Conservation (phyloP, 2,797 vertebrate species). For the Eidolon dupreanum region DNA sequence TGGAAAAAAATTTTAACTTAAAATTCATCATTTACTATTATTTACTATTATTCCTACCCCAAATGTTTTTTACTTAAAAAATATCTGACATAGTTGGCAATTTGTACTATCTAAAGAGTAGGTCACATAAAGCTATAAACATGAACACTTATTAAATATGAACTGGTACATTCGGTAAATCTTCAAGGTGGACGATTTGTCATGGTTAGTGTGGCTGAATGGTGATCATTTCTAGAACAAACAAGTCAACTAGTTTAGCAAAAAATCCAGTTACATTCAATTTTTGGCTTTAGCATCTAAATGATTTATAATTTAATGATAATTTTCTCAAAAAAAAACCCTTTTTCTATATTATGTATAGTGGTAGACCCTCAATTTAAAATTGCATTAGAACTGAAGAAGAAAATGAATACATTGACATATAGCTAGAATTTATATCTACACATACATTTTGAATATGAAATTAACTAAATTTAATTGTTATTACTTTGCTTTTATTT, state of each 20-base stretch:
- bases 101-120: neutral
- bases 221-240: neutral
- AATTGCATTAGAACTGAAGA: neutral
- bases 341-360: neutral
- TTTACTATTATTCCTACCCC: constrained; percentile 13
- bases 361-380: neutral
- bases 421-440: neutral
- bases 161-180: neutral
- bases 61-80: neutral
- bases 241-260: neutral
- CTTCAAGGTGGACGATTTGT: neutral
- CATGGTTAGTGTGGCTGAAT: neutral
- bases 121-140: neutral
- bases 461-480: neutral
- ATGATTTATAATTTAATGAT: neutral
- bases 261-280: neutral
- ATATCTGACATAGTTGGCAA: neutral
- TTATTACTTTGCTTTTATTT: neutral
- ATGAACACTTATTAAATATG: neutral
- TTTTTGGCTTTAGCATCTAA: neutral
- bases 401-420: neutral
- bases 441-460: neutral
- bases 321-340: neutral
- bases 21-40: neutral
- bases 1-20: neutral